These are phyloP conservation scores for Philereme transversata DNA, from an alignment of 2,888 invertebrate species.

Conservation along the genomic window DNA sequence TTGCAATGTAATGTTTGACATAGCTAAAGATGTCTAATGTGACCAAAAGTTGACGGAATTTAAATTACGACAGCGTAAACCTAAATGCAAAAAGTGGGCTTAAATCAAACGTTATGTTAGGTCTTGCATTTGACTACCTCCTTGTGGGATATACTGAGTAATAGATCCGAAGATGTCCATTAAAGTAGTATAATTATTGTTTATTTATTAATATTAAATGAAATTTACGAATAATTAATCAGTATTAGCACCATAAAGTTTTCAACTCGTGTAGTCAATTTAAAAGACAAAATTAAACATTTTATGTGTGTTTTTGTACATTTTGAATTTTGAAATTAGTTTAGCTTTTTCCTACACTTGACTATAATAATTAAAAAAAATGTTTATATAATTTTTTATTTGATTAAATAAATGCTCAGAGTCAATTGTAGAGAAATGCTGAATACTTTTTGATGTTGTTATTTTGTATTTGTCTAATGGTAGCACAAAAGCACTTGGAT, in stretches of 20 bases:
- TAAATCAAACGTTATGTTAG: too few species aligned
- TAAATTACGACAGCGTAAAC: too few species aligned
- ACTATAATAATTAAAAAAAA: conserved; percentile 8
- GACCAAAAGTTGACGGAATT: too few species aligned
- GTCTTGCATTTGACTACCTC: too few species aligned
- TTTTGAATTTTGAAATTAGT: conserved; percentile 39
- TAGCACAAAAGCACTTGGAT: conserved; percentile 69
- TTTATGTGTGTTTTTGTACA: conserved; percentile 37
- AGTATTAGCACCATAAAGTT: background rate
- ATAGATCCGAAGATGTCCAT: too few species aligned
- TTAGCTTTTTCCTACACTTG: conserved; percentile 44
- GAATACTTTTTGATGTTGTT: conserved; percentile 48
- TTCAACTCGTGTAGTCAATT: conserved; percentile 18
- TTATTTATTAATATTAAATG: too few species aligned
- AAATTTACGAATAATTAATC: background rate
- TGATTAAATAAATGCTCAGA: conserved; percentile 3
- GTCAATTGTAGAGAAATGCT: conserved; percentile 25
- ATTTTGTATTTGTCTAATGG: conserved; percentile 57
- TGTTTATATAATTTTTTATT: background rate
- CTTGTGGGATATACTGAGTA: too few species aligned
- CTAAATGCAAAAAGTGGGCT: too few species aligned
- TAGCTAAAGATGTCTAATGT: too few species aligned
- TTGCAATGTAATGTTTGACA: too few species aligned
- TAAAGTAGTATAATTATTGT: too few species aligned
- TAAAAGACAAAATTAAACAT: conserved; percentile 35